Conservation (phyloP, 2,888 invertebrate species). For the Nomada ferruginata region DNA sequence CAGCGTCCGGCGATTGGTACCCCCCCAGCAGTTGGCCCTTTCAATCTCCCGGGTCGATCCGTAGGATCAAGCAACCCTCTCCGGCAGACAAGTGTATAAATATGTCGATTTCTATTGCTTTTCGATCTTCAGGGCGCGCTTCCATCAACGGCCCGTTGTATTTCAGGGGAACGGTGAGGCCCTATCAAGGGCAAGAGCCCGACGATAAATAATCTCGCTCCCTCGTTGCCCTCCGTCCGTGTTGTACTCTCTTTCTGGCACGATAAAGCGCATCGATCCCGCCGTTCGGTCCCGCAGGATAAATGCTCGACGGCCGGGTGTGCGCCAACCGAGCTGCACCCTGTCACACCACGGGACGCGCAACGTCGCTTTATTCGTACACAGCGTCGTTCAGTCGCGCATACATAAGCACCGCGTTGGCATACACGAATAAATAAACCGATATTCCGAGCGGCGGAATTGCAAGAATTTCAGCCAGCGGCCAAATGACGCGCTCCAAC, state of each 20-base stretch:
- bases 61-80: not conserved
- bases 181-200: conserved; percentile 59
- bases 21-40: not conserved
- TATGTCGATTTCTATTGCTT: conserved; percentile 47
- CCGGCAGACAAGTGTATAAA: not conserved
- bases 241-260: conserved; percentile 32
- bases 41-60: not conserved
- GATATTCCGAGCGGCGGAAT: conserved; percentile 56
- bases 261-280: conserved; percentile 66
- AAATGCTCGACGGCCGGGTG: conserved; percentile 38
- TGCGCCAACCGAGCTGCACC: conserved; percentile 12
- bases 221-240: not conserved
- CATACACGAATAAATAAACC: conserved; percentile 55
- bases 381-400: not conserved
- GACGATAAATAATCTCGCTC: conserved; percentile 59
- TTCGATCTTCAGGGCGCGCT: conserved; percentile 31
- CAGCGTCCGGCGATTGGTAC: not conserved
- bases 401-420: conserved; percentile 14
- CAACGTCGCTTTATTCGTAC: conserved; percentile 33
- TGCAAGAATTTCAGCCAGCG: conserved; percentile 60
- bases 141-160: conserved; percentile 53
- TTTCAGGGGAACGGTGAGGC: conserved; percentile 52
- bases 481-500: conserved; percentile 48
- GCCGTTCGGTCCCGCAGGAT: conserved; percentile 49
- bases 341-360: conserved; percentile 16